phyloP scores from a whole-genome alignment of 2,797 vertebrate species.

The Sebastes hubbsi region DNA sequence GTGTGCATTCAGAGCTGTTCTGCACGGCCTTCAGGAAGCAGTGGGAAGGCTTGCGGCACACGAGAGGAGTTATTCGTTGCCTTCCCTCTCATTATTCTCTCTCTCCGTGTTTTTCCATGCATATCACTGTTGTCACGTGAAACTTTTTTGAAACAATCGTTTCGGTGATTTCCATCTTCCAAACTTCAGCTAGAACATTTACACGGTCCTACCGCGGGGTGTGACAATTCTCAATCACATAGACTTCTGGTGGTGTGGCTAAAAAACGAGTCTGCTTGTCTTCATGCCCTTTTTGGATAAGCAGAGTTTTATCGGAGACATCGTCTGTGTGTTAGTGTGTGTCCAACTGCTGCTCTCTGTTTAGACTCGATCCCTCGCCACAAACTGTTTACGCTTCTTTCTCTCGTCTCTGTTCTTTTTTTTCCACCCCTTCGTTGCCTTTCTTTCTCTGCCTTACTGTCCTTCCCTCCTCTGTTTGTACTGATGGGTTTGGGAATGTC shows the following conservation, averaged over 20 bases:
- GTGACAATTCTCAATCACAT: not conserved
- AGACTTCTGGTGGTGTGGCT: not conserved
- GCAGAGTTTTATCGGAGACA: not conserved
- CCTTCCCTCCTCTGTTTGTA: constrained; percentile 35
- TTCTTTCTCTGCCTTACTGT: not conserved
- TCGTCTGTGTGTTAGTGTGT: constrained; percentile 7
- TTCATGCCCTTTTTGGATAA: not conserved
- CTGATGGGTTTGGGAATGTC: constrained; percentile 21
- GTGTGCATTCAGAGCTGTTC: not conserved
- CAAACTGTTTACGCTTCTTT: constrained; percentile 12
- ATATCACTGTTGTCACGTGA: constrained; percentile 10
- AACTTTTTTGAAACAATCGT: not conserved
- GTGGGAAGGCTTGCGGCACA: constrained; percentile 28
- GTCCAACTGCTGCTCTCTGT: constrained; percentile 17
- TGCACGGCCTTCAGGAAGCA: constrained; percentile 27
- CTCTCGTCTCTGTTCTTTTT: not conserved
- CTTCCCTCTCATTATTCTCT: constrained; percentile 22
- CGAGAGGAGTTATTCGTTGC: constrained; percentile 26
- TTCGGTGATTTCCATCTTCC: not conserved
- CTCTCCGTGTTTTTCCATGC: constrained; percentile 17
- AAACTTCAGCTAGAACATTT: not conserved
- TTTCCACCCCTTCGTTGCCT: not conserved
- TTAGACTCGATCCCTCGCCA: constrained; percentile 24
- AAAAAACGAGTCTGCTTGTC: not conserved
- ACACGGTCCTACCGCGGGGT: not conserved